Evolutionary conservation across 2,113 vertebrate species (phyloP), one percentile per base, ranked within the genome.

Genomic region (Tetraodon nigroviridis): DNA sequence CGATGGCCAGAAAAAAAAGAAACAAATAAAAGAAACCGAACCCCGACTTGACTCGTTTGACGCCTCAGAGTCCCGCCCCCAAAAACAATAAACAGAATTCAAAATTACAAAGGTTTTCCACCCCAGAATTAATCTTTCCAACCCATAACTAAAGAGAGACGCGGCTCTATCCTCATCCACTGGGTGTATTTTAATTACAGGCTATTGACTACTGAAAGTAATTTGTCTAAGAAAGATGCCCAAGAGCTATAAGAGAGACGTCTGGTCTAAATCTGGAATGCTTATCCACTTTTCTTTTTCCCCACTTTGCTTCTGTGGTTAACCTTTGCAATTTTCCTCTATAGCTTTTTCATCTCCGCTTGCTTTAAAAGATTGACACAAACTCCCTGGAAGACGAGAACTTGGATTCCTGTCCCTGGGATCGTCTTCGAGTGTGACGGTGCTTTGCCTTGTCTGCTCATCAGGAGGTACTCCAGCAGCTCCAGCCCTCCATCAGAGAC

Each of bases 121-220:
- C 80, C 87, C 86, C 83, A 64, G 84, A 88, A 88, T 91, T 81
- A 90, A 88, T 88, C 82, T 84, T 88, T 88, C 85, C 82, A 86
- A 80, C 80, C 73, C 71, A 65, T 84, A 80, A 87, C 84, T 85
- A 80, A 76, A 71, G 54, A 71, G 71, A 77, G 69, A 78, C 73
- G 80, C 81, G 61, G 76, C 40, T 61, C 64, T 81, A 73, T 79
- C 82, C 76, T 80, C 80, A 80, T 87, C 81, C 82, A 83, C 82
- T 80, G 76, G 83, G 84, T 84, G 73, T 79, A 75, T 81, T 87
- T 90, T 90, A 91, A 92, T 92, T 86, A 90, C 85, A 90, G 84
- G 63, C 81, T 81, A 84, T 86, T 86, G 83, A 82, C 78, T 69
- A 82, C 79, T 84, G 65, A 80, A 82, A 80, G 80, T 87, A 84